Evolutionary conservation across 1,140 invertebrate genomes (phyloP).

Genomic region (Papilio polyxenes): DNA sequence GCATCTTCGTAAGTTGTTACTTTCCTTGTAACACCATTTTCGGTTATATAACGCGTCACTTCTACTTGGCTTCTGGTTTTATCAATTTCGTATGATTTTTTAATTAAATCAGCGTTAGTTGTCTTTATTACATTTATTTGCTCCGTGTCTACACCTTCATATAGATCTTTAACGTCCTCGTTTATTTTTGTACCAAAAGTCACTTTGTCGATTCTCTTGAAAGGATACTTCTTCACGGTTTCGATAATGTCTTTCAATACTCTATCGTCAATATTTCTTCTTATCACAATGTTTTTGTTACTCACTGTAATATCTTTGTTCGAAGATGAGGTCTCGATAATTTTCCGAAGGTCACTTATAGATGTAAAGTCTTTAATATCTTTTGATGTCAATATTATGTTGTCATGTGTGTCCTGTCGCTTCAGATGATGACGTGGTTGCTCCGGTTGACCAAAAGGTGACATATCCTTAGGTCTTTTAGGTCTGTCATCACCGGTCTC

Average conservation of each 20-base stretch:
- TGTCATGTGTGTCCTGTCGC: slow-evolving; percentile 76
- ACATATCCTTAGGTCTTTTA: slow-evolving; percentile 70
- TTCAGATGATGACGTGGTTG: slow-evolving; percentile 73
- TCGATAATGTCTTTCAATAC: slow-evolving; percentile 77
- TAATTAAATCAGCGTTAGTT: slow-evolving; percentile 70
- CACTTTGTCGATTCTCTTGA: slow-evolving; percentile 75
- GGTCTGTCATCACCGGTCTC: slow-evolving; percentile 74
- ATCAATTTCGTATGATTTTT: slow-evolving; percentile 77
- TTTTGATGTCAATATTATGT: slow-evolving; percentile 75
- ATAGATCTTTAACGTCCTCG: slow-evolving; percentile 77
- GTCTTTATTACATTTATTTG: slow-evolving; percentile 68
- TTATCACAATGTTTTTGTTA: slow-evolving; percentile 76
- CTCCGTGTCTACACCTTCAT: slow-evolving; percentile 74
- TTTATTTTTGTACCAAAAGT: slow-evolving; percentile 75
- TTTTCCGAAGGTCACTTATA: slow-evolving; percentile 73
- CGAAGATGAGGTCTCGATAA: slow-evolving; percentile 68
- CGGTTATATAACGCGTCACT: slow-evolving; percentile 77
- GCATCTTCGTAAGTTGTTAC: slow-evolving; percentile 79
- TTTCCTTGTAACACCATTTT: slow-evolving; percentile 79
- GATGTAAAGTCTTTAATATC: slow-evolving; percentile 78
- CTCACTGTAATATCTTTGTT: slow-evolving; percentile 75
- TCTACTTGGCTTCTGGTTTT: slow-evolving; percentile 79
- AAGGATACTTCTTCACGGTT: slow-evolving; percentile 76
- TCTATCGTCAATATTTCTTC: slow-evolving; percentile 72
- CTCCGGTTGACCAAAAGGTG: slow-evolving; percentile 71